phyloP scores from a whole-genome alignment of 2,797 vertebrate genomes.

The Anisognathus igniventris region DNA sequence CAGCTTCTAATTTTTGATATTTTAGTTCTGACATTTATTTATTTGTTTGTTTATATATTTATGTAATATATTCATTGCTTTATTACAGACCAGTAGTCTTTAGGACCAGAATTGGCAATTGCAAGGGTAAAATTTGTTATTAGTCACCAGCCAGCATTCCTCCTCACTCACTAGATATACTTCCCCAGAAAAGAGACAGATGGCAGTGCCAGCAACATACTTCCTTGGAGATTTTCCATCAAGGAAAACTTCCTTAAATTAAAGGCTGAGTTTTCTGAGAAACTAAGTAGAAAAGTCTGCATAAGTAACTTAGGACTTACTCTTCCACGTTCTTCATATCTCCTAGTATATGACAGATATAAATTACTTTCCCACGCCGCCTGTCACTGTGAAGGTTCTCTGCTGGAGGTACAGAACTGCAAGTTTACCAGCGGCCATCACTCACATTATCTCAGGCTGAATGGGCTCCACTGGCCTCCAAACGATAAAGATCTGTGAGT shows the following conservation, averaged over 20 bases:
- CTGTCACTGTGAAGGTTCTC: background rate
- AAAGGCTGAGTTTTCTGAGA: constrained; percentile 10
- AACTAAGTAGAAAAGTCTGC: background rate
- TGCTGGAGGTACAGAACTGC: background rate
- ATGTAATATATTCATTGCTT: background rate
- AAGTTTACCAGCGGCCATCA: background rate
- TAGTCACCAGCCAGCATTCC: background rate
- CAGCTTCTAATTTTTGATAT: background rate
- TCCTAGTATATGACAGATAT: background rate
- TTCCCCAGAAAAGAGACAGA: background rate
- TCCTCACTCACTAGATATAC: background rate
- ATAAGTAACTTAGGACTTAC: background rate
- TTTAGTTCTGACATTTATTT: background rate
- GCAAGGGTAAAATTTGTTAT: background rate
- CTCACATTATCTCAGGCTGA: background rate
- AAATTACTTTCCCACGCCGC: background rate
- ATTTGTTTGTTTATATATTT: background rate
- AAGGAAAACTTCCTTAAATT: background rate
- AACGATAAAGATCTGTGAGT: background rate
- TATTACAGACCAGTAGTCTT: background rate
- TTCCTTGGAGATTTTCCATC: constrained; percentile 9
- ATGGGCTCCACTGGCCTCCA: background rate
- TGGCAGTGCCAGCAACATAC: background rate
- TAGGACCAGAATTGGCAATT: background rate
- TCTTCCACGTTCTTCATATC: background rate